Conservation (phyloP, 2,797 vertebrate genomes). For the Premnoplex brunnescens region DNA sequence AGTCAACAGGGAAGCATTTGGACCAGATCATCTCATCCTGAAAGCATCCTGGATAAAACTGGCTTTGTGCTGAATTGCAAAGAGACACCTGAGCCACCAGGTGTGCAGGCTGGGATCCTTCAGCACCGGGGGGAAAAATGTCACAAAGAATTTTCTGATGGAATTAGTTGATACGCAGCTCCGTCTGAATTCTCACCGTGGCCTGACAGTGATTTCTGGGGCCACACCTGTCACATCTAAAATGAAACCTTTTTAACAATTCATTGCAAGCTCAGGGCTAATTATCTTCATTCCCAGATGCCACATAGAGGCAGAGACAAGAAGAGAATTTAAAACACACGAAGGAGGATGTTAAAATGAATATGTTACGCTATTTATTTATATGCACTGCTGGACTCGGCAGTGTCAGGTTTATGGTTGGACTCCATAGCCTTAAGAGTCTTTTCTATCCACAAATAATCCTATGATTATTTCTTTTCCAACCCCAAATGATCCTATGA, state of each 20-base stretch:
- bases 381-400: background rate
- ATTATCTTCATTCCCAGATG: background rate
- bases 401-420: background rate
- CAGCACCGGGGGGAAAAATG: background rate
- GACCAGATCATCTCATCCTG: background rate
- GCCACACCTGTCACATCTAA: background rate
- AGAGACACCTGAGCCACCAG: background rate
- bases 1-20: background rate
- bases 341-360: fast-evolving
- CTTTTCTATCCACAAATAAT: background rate
- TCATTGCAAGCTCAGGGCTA: background rate
- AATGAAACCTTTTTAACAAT: background rate
- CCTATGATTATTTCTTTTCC: background rate
- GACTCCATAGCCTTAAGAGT: background rate
- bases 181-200: no score
- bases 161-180: fast-evolving
- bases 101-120: no score
- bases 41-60: background rate
- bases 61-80: background rate
- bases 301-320: fast-evolving
- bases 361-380: background rate
- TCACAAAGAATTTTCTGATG: background rate
- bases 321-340: background rate
- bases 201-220: background rate
- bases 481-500: background rate